Evolutionary conservation across 2,113 vertebrate genomes (phyloP).

Genomic region (Brachyistius frenatus): DNA sequence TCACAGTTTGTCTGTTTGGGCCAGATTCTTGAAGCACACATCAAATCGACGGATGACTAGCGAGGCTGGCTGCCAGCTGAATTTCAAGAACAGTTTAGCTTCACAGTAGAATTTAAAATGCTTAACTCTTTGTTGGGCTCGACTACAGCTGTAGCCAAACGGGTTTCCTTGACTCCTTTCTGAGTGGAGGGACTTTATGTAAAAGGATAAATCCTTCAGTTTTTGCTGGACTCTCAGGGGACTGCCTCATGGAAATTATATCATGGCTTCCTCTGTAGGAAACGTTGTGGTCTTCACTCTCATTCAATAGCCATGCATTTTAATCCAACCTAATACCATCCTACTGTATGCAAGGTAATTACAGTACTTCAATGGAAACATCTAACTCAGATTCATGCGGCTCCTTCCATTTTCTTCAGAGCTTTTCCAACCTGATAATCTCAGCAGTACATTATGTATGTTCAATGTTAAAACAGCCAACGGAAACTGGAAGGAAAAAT

Average conservation of each 20-base stretch:
- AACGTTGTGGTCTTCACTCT: conserved; percentile 12
- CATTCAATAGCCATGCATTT: conserved; percentile 24
- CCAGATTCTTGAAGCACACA: conserved; percentile 78
- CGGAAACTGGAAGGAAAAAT: conserved; percentile 16
- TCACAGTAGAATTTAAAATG: conserved; percentile 61
- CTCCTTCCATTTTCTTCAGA: conserved; percentile 30
- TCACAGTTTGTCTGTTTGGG: conserved; percentile 55
- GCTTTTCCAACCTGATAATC: conserved; percentile 45
- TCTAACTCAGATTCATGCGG: conserved; percentile 14
- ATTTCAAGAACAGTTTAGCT: conserved; percentile 79
- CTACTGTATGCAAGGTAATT: conserved; percentile 25
- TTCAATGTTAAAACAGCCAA: conserved; percentile 18
- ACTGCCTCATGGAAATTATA: conserved; percentile 37
- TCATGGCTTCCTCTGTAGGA: conserved; percentile 22
- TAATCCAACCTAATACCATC: conserved; percentile 12
- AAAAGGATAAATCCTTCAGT: conserved; percentile 47
- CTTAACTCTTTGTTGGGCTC: conserved; percentile 64
- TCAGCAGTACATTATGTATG: conserved; percentile 7
- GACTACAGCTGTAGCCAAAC: conserved; percentile 20
- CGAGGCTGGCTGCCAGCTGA: conserved; percentile 72
- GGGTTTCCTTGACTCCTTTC: conserved; percentile 44
- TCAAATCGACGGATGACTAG: conserved; percentile 74
- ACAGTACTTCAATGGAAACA: conserved; percentile 6
- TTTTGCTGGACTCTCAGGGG: conserved; percentile 31
- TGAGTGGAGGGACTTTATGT: conserved; percentile 30